Conservation (phyloP, 2,797 vertebrate genomes). For the Delichon dasypus region DNA sequence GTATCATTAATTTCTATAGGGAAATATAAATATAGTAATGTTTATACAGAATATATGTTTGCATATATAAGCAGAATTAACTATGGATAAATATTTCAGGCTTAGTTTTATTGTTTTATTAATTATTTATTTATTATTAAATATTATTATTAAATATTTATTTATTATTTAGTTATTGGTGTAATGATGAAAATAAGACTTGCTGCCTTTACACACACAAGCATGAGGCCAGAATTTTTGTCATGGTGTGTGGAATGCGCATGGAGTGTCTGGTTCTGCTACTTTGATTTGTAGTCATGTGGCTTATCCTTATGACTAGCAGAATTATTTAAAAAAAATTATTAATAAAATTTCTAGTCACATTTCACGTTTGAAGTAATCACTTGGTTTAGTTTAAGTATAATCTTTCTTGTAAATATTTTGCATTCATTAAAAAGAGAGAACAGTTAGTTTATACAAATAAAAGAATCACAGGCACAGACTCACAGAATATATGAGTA, state of each 20-base stretch:
- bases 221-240: not conserved
- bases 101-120: too few relatives aligned
- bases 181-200: not conserved
- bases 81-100: not conserved
- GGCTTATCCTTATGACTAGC: slow-evolving; percentile 27
- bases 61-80: not conserved
- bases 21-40: not conserved
- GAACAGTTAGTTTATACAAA: slow-evolving; percentile 44
- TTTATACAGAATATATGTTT: not conserved
- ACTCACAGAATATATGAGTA: not conserved
- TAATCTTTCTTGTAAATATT: slow-evolving; percentile 61
- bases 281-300: slow-evolving; percentile 20
- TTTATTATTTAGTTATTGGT: not conserved
- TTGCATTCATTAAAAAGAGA: slow-evolving; percentile 53
- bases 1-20: not conserved
- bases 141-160: too few relatives aligned
- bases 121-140: too few relatives aligned
- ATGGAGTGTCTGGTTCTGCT: not conserved
- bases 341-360: slow-evolving; percentile 53
- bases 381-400: slow-evolving; percentile 46
- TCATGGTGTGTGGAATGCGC: not conserved
- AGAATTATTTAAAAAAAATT: slow-evolving; percentile 33
- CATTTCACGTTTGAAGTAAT: slow-evolving; percentile 55
- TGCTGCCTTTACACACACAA: not conserved
- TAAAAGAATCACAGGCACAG: not conserved